Conservation (phyloP, 2,113 vertebrate genomes). For the Zosterops lateralis region DNA sequence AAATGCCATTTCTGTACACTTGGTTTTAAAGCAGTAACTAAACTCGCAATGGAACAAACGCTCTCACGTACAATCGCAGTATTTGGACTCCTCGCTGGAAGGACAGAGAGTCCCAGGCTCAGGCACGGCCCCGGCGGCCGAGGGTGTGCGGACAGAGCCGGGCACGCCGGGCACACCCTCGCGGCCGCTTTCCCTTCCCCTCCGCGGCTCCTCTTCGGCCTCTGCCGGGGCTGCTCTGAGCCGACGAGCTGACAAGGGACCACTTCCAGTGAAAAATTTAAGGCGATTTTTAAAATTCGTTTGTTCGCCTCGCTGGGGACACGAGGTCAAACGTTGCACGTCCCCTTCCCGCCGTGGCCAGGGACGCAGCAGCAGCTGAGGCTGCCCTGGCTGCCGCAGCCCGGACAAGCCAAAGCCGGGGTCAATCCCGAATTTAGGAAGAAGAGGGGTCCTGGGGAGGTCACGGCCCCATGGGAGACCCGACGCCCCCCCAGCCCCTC, state of each 20-base stretch:
- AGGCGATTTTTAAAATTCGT: conserved; percentile 54
- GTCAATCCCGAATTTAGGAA: background rate
- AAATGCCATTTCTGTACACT: conserved; percentile 64
- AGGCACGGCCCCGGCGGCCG: background rate
- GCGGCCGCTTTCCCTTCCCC: background rate
- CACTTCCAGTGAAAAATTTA: conserved; percentile 48
- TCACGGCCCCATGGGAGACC: background rate
- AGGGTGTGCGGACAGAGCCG: background rate
- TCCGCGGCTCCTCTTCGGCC: background rate
- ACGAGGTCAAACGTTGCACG: background rate
- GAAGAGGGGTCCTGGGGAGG: background rate
- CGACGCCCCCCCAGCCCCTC: background rate
- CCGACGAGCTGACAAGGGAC: background rate
- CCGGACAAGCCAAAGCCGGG: background rate
- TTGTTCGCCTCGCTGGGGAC: background rate
- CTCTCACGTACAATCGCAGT: background rate
- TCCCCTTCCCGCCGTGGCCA: background rate
- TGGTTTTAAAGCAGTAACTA: conserved; percentile 62
- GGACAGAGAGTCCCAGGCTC: background rate
- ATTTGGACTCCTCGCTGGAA: conserved; percentile 1
- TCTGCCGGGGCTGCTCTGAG: background rate
- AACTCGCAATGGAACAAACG: background rate
- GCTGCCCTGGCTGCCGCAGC: background rate
- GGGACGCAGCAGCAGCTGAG: background rate
- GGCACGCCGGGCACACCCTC: background rate